Conservation (phyloP, 2,888 invertebrate species). For the Torymus aiolomorphi region DNA sequence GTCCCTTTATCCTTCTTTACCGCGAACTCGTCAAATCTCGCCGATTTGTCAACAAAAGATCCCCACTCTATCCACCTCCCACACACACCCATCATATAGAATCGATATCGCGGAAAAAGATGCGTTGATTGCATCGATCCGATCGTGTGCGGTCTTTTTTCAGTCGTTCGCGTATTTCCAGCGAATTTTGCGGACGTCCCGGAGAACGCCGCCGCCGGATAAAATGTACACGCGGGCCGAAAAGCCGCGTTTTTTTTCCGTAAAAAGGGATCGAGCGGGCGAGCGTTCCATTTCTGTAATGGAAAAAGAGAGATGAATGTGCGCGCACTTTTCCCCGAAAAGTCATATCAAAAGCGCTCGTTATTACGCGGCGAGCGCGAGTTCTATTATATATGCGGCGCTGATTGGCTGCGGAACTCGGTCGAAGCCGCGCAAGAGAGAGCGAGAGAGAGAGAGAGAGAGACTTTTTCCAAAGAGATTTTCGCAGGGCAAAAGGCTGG, state of each 20-base stretch:
- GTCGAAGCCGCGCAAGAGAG: too few species aligned
- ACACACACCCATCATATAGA: neutral
- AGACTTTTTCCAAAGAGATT: too few species aligned
- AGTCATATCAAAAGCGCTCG: slow-evolving; percentile 17
- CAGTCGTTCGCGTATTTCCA: neutral
- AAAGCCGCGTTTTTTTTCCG: too few species aligned
- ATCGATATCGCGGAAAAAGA: neutral
- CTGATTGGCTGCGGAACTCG: too few species aligned
- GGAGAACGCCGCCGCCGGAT: neutral
- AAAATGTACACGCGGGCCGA: neutral
- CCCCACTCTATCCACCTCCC: neutral
- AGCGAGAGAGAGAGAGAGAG: too few species aligned
- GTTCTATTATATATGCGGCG: too few species aligned
- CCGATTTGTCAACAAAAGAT: slow-evolving; percentile 42
- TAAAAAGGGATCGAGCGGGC: neutral
- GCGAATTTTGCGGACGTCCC: slow-evolving; percentile 1
- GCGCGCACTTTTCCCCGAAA: slow-evolving; percentile 18
- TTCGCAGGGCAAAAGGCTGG: too few species aligned
- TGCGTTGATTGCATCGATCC: slow-evolving; percentile 31
- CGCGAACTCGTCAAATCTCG: slow-evolving; percentile 35
- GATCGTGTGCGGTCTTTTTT: neutral
- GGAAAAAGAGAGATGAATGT: slow-evolving; percentile 30
- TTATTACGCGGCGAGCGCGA: neutral
- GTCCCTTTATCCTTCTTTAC: slow-evolving; percentile 60
- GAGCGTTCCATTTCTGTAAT: slow-evolving; percentile 44